Conservation (phyloP, 2,113 vertebrate species). For the Phrynosoma platyrhinos region DNA sequence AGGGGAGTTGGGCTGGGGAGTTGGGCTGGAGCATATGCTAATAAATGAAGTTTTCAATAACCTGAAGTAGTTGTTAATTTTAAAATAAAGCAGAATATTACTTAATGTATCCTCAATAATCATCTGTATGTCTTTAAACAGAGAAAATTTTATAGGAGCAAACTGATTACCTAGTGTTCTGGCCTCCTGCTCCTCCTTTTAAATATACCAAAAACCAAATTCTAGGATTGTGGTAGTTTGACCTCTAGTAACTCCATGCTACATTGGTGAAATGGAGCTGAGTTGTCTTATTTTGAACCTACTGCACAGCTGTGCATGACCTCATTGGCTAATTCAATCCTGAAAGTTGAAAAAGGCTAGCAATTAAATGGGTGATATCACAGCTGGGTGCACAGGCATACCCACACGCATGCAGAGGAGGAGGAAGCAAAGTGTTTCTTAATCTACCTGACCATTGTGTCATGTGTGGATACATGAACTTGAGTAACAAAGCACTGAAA, state of each 20-base stretch:
- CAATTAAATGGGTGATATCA: background rate
- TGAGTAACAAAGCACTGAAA: no score
- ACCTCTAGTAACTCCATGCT: background rate
- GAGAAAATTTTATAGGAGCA: background rate
- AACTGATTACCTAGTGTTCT: background rate
- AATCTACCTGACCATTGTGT: no score
- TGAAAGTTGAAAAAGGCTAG: background rate
- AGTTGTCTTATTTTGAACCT: background rate
- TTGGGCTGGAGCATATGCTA: background rate
- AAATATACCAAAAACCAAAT: background rate
- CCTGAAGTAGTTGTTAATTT: background rate
- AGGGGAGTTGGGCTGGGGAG: background rate
- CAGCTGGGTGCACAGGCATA: background rate
- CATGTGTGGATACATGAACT: no score
- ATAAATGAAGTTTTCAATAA: background rate
- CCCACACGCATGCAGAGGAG: no score
- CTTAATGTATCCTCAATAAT: background rate
- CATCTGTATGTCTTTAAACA: background rate
- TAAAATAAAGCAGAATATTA: background rate
- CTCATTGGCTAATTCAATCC: background rate
- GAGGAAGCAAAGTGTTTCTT: no score
- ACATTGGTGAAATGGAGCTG: background rate
- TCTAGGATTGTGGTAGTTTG: no score
- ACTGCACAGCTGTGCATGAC: background rate
- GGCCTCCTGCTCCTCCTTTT: background rate